Conservation (phyloP, 2,113 vertebrate species). For the Lasiurus borealis region DNA sequence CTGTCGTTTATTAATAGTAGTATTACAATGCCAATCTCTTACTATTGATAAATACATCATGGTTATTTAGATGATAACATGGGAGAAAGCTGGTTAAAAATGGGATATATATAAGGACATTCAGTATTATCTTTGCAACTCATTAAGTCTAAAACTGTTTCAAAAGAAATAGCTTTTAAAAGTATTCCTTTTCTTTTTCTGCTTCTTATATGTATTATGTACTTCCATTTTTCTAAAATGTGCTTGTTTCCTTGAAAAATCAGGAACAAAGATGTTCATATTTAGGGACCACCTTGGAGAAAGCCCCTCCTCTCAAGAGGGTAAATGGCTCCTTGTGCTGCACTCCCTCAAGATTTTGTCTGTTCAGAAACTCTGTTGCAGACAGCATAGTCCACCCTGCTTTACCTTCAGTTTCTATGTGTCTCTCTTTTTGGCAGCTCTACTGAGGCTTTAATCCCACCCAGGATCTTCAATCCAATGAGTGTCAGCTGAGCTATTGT, state of each 20-base stretch:
- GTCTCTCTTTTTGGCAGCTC: constrained; percentile 38
- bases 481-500: constrained; percentile 52
- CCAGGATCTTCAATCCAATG: constrained; percentile 26
- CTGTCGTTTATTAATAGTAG: background rate
- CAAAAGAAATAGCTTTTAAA: constrained; percentile 53
- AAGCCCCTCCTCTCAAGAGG: background rate
- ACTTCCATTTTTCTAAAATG: constrained; percentile 33
- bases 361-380: background rate
- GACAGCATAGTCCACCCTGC: background rate
- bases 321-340: background rate
- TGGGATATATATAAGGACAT: background rate
- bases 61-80: background rate
- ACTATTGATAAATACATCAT: background rate
- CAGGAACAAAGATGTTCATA: constrained; percentile 6
- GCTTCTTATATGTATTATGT: background rate
- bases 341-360: background rate
- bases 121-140: constrained; percentile 1
- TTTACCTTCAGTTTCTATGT: constrained; percentile 24
- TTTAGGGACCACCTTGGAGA: background rate
- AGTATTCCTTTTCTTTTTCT: constrained; percentile 8
- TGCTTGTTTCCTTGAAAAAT: constrained; percentile 34
- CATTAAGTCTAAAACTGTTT: constrained; percentile 42
- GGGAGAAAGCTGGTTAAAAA: background rate
- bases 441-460: constrained; percentile 36
- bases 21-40: background rate